A percentile compares a stretch with the other conserved stretches of the same genome.
phyloP scores from a whole-genome alignment of 2,888 invertebrate species.

The Pollenia amentaria region DNA sequence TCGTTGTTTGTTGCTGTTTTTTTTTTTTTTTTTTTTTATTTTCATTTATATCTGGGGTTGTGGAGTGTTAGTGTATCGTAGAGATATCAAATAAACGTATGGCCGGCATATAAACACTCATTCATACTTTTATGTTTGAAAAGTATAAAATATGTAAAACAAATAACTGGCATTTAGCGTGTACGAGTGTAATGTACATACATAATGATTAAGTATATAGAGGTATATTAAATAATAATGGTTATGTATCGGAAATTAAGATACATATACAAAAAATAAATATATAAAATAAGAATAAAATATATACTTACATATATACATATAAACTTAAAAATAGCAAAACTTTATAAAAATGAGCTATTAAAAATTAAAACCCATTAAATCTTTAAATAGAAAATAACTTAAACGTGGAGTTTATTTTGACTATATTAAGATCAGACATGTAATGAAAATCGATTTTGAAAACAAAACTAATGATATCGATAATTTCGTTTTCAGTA shows the following conservation, averaged over 20 bases:
- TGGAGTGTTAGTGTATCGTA: not conserved
- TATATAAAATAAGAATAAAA: not conserved
- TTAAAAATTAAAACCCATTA: too few relatives aligned
- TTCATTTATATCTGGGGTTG: slow-evolving; percentile 44
- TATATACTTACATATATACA: not conserved
- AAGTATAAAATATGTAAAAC: not conserved
- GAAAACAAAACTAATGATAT: too few relatives aligned
- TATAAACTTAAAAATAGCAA: not conserved
- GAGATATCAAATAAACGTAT: slow-evolving; percentile 17
- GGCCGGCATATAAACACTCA: not conserved
- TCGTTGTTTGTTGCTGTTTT: slow-evolving; percentile 40
- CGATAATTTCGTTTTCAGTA: too few relatives aligned
- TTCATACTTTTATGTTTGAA: not conserved
- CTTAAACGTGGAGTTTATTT: too few relatives aligned
- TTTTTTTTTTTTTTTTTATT: slow-evolving; percentile 5
- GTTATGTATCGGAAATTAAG: not conserved
- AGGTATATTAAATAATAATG: slow-evolving; percentile 20
- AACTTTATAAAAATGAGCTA: too few relatives aligned
- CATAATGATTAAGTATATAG: not conserved
- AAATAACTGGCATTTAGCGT: not conserved
- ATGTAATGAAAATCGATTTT: too few relatives aligned
- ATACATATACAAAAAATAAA: not conserved
- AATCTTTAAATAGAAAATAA: too few relatives aligned
- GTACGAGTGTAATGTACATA: not conserved
- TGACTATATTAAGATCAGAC: too few relatives aligned